Conservation (phyloP, 2,888 invertebrate genomes). For the Acrocyrtus sp. region DNA sequence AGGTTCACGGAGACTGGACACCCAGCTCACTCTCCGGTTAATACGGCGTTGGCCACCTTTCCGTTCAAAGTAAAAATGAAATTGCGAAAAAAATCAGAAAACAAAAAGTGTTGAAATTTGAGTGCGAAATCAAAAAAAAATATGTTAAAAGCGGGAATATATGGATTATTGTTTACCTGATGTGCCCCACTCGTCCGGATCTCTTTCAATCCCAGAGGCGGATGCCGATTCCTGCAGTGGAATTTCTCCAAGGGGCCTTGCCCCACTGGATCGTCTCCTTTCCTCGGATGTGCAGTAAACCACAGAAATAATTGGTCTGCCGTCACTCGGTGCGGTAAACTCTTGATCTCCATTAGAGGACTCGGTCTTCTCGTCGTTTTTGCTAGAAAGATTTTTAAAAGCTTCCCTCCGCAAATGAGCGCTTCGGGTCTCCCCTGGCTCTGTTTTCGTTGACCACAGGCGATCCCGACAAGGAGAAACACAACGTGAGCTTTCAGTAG, state of each 20-base stretch:
- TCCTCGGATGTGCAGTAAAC: slow-evolving; percentile 63
- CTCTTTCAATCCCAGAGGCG: slow-evolving; percentile 58
- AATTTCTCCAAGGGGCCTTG: slow-evolving; percentile 59
- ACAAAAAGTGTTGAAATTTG: neutral
- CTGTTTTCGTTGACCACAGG: slow-evolving; percentile 61
- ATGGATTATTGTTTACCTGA: slow-evolving; percentile 19
- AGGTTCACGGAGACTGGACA: slow-evolving; percentile 63
- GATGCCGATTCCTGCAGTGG: slow-evolving; percentile 57
- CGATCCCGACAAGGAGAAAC: slow-evolving; percentile 63
- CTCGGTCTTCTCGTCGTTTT: slow-evolving; percentile 61
- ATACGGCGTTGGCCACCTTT: slow-evolving; percentile 60
- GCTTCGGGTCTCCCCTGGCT: slow-evolving; percentile 47
- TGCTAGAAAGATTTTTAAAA: slow-evolving; percentile 61
- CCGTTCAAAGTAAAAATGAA: slow-evolving; percentile 4
- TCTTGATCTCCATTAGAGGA: slow-evolving; percentile 63
- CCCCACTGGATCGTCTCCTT: slow-evolving; percentile 59
- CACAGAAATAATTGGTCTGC: slow-evolving; percentile 63
- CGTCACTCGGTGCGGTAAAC: slow-evolving; percentile 54
- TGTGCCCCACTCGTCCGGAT: slow-evolving; percentile 60
- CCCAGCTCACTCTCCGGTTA: slow-evolving; percentile 65
- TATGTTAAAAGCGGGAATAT: neutral
- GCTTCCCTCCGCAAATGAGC: slow-evolving; percentile 63
- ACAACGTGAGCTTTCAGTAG: slow-evolving; percentile 62
- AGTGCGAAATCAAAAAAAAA: neutral
- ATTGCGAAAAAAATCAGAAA: neutral